A percentile compares a stretch with the other conserved stretches of the same genome.
phyloP scores from a whole-genome alignment of 2,888 invertebrate genomes.

The Anthoptus insignis region DNA sequence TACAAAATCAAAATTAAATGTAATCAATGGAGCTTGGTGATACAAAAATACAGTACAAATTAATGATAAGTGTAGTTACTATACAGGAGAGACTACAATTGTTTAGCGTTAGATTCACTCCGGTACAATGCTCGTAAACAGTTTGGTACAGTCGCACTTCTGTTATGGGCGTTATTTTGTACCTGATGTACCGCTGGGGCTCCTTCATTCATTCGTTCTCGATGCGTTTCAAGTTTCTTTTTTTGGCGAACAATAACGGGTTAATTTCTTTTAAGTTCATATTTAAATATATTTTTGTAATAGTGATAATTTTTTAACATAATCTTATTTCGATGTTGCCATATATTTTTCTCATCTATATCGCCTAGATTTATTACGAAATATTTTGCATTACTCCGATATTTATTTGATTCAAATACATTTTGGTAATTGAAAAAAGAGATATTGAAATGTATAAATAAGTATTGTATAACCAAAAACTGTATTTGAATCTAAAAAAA shows the following conservation, averaged over 20 bases:
- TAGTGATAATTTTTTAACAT: background rate
- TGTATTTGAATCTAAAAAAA: slow-evolving; percentile 19
- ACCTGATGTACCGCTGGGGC: slow-evolving; percentile 26
- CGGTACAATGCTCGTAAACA: slow-evolving; percentile 75
- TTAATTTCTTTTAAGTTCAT: background rate
- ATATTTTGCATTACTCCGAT: background rate
- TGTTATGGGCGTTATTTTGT: slow-evolving; percentile 32
- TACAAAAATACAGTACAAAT: slow-evolving; percentile 80
- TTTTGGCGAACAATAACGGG: background rate
- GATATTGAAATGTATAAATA: slow-evolving; percentile 19
- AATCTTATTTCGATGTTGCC: background rate
- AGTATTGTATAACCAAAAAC: slow-evolving; percentile 4
- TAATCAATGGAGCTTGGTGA: slow-evolving; percentile 74
- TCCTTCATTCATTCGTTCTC: background rate
- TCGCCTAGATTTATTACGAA: background rate
- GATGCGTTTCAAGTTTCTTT: background rate
- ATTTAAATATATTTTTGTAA: background rate
- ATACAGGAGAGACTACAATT: slow-evolving; percentile 62
- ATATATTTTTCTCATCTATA: background rate
- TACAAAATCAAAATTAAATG: slow-evolving; percentile 76
- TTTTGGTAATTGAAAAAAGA: slow-evolving; percentile 18
- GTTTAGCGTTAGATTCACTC: slow-evolving; percentile 67
- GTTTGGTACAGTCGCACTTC: slow-evolving; percentile 76
- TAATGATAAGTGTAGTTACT: slow-evolving; percentile 78
- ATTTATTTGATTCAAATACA: slow-evolving; percentile 22